Evolutionary conservation across 1,140 invertebrate genomes (phyloP).

Genomic region (Papilio glaucus): DNA sequence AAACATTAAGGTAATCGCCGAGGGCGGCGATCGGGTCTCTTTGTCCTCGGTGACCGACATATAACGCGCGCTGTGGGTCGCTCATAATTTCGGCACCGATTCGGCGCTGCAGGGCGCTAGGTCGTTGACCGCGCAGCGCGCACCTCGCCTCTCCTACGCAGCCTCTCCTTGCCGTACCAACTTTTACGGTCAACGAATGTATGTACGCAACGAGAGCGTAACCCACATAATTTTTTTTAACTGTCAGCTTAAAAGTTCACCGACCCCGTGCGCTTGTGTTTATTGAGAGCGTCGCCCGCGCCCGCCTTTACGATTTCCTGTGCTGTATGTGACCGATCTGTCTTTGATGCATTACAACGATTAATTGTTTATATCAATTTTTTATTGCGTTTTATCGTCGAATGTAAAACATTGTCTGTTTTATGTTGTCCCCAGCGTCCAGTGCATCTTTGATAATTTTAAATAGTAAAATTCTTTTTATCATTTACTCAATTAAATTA

Average conservation of each 20-base stretch:
- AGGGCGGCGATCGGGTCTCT: conserved; percentile 54
- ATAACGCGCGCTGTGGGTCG: conserved; percentile 74
- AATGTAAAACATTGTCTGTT: too few species aligned
- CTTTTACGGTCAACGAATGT: conserved; percentile 79
- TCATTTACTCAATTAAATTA: too few species aligned
- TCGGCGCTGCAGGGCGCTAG: conserved; percentile 64
- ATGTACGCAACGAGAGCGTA: conserved; percentile 80
- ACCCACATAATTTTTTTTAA: conserved; percentile 83
- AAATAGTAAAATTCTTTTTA: too few species aligned
- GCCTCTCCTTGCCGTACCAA: conserved; percentile 69
- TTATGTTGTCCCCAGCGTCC: too few species aligned
- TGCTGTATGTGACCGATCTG: conserved; percentile 44
- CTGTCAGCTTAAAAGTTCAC: conserved; percentile 79
- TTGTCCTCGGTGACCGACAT: conserved; percentile 77
- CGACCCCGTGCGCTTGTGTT: conserved; percentile 70
- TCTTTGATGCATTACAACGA: conserved; percentile 43
- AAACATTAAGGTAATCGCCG: conserved; percentile 12
- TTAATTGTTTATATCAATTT: conserved; percentile 38
- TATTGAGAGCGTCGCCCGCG: conserved; percentile 71
- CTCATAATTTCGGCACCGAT: conserved; percentile 79
- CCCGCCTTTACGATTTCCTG: conserved; percentile 67
- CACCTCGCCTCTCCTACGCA: conserved; percentile 59
- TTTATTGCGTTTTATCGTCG: not conserved
- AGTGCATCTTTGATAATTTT: too few species aligned
- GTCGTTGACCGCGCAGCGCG: conserved; percentile 67